Percentiles rank a stretch among this genome's conserved stretches.
Conservation (phyloP, 2,113 vertebrate species). For the Gobiocypris rarus region DNA sequence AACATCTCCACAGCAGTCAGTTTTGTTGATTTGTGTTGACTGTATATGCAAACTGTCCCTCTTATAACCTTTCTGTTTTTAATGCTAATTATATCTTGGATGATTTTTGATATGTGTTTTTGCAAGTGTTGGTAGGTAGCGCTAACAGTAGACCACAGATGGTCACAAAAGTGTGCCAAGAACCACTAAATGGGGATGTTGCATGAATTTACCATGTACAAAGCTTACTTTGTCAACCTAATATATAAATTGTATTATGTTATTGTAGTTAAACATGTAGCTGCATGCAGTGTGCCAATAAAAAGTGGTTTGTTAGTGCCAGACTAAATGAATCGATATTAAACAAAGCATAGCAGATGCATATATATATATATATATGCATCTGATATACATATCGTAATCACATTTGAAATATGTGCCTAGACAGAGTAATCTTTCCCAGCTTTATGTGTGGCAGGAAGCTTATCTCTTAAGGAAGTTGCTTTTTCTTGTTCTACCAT, state of each 20-base stretch:
- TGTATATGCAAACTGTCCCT: not conserved
- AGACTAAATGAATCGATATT: constrained; percentile 47
- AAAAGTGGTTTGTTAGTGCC: constrained; percentile 6
- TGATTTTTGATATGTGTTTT: constrained; percentile 1
- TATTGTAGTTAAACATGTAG: constrained; percentile 36
- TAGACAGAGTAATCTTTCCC: constrained; percentile 76
- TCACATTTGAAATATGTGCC: constrained; percentile 77
- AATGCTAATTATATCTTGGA: constrained; percentile 27
- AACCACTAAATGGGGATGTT: constrained; percentile 34
- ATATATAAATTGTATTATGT: constrained; percentile 32
- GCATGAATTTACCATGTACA: constrained; percentile 35
- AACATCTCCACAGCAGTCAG: not conserved
- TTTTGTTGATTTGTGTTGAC: not conserved
- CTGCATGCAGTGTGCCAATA: not conserved
- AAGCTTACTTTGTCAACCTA: constrained; percentile 29
- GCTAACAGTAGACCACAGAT: constrained; percentile 24
- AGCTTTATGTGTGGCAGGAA: constrained; percentile 75
- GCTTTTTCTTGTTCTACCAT: constrained; percentile 79
- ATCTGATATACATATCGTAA: constrained; percentile 74
- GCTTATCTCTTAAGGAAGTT: constrained; percentile 80
- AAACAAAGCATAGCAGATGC: constrained; percentile 65
- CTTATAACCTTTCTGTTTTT: not conserved
- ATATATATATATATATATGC: no score
- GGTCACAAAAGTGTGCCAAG: constrained; percentile 24
- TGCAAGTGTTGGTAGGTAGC: constrained; percentile 26